phyloP scores from a whole-genome alignment of 1,140 invertebrate species.

The Wasmannia auropunctata region DNA sequence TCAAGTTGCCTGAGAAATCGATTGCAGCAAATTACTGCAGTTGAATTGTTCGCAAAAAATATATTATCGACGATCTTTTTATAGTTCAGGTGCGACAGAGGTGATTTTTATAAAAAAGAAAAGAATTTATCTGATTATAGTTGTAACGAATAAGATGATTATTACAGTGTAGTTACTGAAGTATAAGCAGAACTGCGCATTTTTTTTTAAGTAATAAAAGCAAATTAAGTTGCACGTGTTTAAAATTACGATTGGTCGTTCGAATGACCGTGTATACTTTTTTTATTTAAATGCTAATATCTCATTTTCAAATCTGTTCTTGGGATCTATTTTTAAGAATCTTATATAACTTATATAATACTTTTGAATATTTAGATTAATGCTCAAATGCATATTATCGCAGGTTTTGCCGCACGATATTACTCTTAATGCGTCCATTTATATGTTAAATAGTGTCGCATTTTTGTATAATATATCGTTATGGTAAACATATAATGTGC shows the following conservation, averaged over 20 bases:
- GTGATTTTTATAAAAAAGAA: neutral
- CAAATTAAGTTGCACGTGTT: neutral
- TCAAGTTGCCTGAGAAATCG: neutral
- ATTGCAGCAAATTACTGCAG: neutral
- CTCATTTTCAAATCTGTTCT: constrained; percentile 4
- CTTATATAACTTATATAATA: neutral
- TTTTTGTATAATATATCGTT: neutral
- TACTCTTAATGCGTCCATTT: neutral
- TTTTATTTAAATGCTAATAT: neutral
- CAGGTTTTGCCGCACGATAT: neutral
- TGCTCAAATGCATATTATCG: neutral
- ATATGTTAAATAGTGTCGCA: neutral
- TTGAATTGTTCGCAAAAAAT: neutral
- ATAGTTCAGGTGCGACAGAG: neutral
- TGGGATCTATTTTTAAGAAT: neutral
- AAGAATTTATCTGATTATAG: neutral
- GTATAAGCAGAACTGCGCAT: neutral
- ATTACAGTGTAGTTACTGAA: neutral
- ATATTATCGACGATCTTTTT: neutral
- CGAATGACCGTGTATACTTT: neutral
- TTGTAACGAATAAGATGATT: neutral
- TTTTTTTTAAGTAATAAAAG: neutral
- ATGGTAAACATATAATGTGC: neutral
- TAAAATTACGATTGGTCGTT: neutral
- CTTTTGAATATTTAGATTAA: neutral